phyloP scores from a whole-genome alignment of 2,113 vertebrate species.

The Lontra canadensis region DNA sequence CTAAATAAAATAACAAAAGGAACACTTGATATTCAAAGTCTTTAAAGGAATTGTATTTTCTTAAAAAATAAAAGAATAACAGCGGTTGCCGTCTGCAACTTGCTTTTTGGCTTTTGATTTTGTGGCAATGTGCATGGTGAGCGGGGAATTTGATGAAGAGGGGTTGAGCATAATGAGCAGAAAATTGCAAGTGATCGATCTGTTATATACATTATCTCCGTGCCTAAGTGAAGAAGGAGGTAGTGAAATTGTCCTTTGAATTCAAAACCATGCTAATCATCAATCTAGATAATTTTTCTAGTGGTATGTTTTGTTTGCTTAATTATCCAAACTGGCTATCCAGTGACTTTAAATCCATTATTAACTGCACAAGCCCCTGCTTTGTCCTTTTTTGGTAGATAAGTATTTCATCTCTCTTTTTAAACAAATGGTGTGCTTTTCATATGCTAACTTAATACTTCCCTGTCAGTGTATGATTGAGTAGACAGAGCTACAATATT shows the following conservation, averaged over 20 bases:
- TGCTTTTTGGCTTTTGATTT: constrained; percentile 57
- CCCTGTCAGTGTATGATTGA: constrained; percentile 41
- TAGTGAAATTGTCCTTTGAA: constrained; percentile 60
- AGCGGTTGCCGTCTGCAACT: not conserved
- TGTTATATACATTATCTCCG: constrained; percentile 43
- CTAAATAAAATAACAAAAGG: constrained; percentile 55
- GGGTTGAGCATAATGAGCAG: constrained; percentile 53
- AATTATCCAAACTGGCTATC: constrained; percentile 50
- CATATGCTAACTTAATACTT: constrained; percentile 44
- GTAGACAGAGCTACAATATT: not conserved
- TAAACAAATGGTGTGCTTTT: constrained; percentile 38
- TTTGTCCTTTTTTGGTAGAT: constrained; percentile 37
- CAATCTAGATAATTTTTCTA: constrained; percentile 47
- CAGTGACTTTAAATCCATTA: constrained; percentile 41
- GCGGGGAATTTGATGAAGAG: constrained; percentile 40
- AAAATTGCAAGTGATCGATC: constrained; percentile 62
- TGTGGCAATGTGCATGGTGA: not conserved
- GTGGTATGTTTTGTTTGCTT: constrained; percentile 43
- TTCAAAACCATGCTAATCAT: constrained; percentile 62
- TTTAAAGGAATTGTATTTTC: constrained; percentile 25
- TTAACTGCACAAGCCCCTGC: not conserved
- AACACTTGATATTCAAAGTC: not conserved
- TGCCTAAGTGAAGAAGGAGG: constrained; percentile 18
- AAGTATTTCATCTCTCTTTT: constrained; percentile 58
- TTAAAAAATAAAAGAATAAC: not conserved